A percentile compares a stretch with the other conserved stretches of the same genome.
These are phyloP conservation scores for Drosophila funebris DNA, from an alignment of 1,140 invertebrate genomes.

Conservation along the genomic window DNA sequence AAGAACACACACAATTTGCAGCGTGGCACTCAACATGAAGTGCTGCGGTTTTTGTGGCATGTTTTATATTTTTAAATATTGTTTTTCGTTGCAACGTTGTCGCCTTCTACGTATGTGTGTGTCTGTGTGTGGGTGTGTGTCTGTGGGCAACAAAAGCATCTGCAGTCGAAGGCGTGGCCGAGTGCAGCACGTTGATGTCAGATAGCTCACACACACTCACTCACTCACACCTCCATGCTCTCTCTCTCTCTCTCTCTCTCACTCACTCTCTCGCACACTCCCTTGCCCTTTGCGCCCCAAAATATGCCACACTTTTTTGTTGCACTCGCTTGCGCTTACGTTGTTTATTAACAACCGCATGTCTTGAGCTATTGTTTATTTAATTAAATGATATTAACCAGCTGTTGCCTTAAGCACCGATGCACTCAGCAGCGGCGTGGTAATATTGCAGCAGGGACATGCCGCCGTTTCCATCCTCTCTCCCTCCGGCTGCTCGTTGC, in stretches of 20 bases:
- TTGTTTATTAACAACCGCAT: conserved; percentile 7
- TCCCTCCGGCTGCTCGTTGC: conserved; percentile 10
- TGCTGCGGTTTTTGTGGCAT: conserved; percentile 72
- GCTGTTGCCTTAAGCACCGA: conserved; percentile 56
- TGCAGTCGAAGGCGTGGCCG: conserved; percentile 5
- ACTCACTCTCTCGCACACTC: background rate
- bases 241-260: background rate
- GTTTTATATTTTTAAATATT: conserved; percentile 78
- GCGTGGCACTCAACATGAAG: conserved; percentile 70
- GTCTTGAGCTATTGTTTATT: conserved; percentile 31
- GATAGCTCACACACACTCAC: conserved; percentile 58
- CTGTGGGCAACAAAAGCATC: conserved; percentile 32
- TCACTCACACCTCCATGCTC: conserved; percentile 2
- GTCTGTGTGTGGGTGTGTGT: conserved; percentile 6
- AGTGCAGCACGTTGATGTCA: conserved; percentile 52
- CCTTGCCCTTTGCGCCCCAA: conserved; percentile 12
- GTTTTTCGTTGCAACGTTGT: conserved; percentile 61
- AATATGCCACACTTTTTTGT: conserved; percentile 58
- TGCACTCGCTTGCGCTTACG: background rate
- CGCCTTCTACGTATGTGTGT: background rate
- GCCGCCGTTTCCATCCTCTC: background rate
- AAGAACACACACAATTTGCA: conserved; percentile 50
- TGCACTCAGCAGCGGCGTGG: conserved; percentile 54
- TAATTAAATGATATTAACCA: conserved; percentile 68
- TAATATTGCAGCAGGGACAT: conserved; percentile 33